Conservation (phyloP, 2,113 vertebrate genomes). For the Spilogale gracilis region DNA sequence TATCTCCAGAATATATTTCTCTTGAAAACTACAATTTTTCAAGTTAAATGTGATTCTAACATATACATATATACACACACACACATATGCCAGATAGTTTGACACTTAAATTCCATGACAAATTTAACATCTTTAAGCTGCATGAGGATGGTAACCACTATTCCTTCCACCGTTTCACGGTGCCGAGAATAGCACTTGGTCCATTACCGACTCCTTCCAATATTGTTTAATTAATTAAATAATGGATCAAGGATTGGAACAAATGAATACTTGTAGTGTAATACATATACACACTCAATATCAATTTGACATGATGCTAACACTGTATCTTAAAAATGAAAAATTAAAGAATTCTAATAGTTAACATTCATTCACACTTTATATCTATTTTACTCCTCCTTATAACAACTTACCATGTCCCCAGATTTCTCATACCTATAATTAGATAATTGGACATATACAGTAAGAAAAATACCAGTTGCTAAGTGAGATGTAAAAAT, state of each 20-base stretch:
- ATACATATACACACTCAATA: not conserved
- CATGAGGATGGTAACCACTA: not conserved
- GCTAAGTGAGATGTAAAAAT: not conserved
- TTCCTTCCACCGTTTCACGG: not conserved
- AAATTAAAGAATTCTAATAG: slow-evolving; percentile 22
- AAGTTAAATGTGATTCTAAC: not conserved
- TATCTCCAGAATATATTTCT: not conserved
- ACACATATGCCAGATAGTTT: not conserved
- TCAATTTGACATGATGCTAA: not conserved
- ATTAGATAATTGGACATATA: not conserved
- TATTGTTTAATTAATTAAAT: not conserved
- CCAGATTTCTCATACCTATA: not conserved
- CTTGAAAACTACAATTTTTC: not conserved
- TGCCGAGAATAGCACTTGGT: not conserved
- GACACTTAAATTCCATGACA: not conserved
- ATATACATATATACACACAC: too few relatives aligned
- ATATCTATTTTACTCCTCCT: not conserved
- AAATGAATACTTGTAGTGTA: not conserved
- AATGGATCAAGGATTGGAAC: not conserved
- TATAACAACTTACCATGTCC: not conserved
- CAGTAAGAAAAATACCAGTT: slow-evolving; percentile 24
- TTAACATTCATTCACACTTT: not conserved
- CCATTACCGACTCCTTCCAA: not conserved
- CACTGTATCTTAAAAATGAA: not conserved
- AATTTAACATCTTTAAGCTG: not conserved